Evolutionary conservation across 2,113 vertebrate genomes (phyloP).

Genomic region (Sylvilagus bachmani): DNA sequence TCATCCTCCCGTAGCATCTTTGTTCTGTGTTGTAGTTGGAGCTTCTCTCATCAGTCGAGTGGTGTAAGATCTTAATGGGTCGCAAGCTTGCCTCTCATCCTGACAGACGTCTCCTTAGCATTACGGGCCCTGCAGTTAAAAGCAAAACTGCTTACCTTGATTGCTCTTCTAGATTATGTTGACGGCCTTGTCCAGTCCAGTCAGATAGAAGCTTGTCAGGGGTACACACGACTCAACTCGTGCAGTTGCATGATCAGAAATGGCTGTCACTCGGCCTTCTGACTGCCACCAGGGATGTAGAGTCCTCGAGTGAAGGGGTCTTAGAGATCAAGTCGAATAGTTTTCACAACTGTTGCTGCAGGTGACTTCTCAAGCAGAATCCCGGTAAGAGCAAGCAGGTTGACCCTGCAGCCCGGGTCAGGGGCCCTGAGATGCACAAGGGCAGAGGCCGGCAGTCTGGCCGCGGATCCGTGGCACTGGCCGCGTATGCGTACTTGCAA

Average conservation of each 20-base stretch:
- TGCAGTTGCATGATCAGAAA: neutral
- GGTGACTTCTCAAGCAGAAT: neutral
- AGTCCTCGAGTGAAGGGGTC: neutral
- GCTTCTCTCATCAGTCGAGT: neutral
- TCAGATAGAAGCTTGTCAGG: neutral
- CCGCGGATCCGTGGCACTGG: accelerated
- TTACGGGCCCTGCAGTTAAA: neutral
- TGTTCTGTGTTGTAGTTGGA: accelerated
- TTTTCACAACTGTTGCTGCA: neutral
- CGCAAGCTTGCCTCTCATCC: accelerated
- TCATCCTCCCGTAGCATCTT: neutral
- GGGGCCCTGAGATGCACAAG: accelerated
- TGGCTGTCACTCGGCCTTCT: neutral
- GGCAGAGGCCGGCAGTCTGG: too few species aligned
- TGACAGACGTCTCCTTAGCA: neutral
- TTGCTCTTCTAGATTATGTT: neutral
- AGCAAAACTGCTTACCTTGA: neutral
- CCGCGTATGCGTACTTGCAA: neutral
- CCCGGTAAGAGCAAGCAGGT: neutral
- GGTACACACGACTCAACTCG: neutral
- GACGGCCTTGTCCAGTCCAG: neutral
- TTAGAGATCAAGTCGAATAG: neutral
- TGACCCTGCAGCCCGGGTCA: neutral
- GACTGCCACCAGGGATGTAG: neutral
- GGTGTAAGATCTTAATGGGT: accelerated